These are phyloP conservation scores for Muntiacus muntjak DNA, from an alignment of 2,113 vertebrate genomes.

Conservation along the genomic window DNA sequence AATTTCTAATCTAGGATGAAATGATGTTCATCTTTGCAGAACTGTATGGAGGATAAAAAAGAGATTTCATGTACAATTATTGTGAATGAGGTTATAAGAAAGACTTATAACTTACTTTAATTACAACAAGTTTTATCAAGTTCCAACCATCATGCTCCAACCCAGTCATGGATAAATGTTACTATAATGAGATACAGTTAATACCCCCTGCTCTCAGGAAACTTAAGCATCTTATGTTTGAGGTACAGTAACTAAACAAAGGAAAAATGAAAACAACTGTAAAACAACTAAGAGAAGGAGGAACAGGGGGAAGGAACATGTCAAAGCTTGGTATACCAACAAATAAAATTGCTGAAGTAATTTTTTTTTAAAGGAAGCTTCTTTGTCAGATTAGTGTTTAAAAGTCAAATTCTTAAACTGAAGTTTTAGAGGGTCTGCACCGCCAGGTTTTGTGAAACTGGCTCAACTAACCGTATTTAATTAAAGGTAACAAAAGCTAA, in stretches of 20 bases:
- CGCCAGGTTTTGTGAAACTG: not conserved
- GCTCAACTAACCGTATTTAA: not conserved
- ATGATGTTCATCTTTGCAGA: not conserved
- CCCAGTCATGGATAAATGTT: not conserved
- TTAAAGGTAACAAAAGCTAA: not conserved
- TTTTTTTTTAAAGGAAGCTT: not conserved
- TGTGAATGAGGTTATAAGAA: not conserved
- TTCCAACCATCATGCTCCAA: not conserved
- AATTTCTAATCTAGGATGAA: conserved; percentile 31
- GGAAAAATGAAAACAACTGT: not conserved
- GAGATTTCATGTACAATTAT: not conserved
- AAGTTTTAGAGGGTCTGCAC: not conserved
- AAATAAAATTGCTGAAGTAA: not conserved
- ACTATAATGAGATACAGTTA: not conserved
- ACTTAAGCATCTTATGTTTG: not conserved
- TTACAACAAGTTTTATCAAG: conserved; percentile 33
- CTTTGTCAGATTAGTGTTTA: not conserved
- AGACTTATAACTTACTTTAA: not conserved
- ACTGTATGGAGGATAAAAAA: not conserved
- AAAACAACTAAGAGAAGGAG: not conserved
- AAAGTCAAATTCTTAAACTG: conserved; percentile 18
- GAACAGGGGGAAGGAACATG: not conserved
- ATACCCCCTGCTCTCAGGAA: not conserved
- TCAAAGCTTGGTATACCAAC: not conserved
- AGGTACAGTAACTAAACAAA: conserved; percentile 13